Percentiles rank a stretch among this genome's conserved stretches.
These are phyloP conservation scores for Tonatia bakeri DNA, from an alignment of 2,113 vertebrate genomes.

Conservation along the genomic window DNA sequence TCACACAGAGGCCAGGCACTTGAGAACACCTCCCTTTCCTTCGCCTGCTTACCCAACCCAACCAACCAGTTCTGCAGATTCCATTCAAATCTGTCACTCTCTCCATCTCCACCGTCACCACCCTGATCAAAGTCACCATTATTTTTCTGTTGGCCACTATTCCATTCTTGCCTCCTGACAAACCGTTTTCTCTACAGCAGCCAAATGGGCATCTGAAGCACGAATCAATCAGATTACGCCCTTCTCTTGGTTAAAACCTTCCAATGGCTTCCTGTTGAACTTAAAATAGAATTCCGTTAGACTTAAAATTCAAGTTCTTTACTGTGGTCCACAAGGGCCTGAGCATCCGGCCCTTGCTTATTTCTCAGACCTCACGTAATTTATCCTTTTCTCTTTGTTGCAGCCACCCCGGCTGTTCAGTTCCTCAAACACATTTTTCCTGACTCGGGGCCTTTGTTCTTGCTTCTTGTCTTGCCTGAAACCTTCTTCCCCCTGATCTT, in stretches of 20 bases:
- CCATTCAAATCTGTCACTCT: not conserved
- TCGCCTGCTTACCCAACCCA: not conserved
- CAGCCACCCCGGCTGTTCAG: not conserved
- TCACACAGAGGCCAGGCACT: not conserved
- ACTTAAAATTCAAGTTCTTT: slow-evolving; percentile 22
- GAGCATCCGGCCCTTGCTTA: not conserved
- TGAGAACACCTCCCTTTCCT: not conserved
- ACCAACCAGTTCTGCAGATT: not conserved
- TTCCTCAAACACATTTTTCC: not conserved
- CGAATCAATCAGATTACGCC: not conserved
- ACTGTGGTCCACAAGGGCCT: not conserved
- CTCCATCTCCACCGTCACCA: not conserved
- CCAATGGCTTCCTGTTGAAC: not conserved
- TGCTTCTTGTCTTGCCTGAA: not conserved
- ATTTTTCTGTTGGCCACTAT: not conserved
- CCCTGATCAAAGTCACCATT: not conserved
- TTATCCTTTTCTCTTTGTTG: not conserved
- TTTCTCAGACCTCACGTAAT: not conserved
- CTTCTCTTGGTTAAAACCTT: not conserved
- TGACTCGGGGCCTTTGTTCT: not conserved
- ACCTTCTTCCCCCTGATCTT: not conserved
- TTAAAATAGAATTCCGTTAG: slow-evolving; percentile 32
- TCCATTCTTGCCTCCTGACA: not conserved
- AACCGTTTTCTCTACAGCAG: not conserved
- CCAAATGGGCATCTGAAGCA: not conserved